phyloP scores from a whole-genome alignment of 2,797 vertebrate genomes.

The Hemitrygon akajei region DNA sequence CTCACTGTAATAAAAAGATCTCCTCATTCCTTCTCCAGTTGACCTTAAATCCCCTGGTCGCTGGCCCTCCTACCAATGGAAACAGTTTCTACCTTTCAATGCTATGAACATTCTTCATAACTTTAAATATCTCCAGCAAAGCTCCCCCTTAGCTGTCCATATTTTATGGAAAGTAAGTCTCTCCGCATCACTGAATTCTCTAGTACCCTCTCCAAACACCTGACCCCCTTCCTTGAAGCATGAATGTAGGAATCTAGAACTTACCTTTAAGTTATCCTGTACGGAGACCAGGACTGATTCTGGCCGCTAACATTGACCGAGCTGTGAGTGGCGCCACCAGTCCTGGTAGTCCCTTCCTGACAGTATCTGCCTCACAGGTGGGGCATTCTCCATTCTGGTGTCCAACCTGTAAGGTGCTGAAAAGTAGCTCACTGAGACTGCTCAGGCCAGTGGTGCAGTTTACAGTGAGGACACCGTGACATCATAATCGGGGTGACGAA shows the following conservation, averaged over 20 bases:
- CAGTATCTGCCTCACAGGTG: neutral
- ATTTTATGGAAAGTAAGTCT: no score
- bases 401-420: neutral
- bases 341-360: neutral
- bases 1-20: no score
- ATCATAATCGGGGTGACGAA: constrained; percentile 18
- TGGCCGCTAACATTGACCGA: neutral
- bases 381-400: neutral
- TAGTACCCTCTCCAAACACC: neutral
- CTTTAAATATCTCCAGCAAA: no score
- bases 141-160: no score
- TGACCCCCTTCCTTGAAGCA: neutral
- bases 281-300: neutral
- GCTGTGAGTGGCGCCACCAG: neutral
- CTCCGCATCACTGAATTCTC: no score
- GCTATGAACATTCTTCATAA: no score
- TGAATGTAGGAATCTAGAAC: neutral
- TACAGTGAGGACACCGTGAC: constrained; percentile 6
- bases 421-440: no score
- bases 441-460: no score
- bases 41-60: no score
- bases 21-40: no score
- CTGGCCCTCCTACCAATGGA: no score
- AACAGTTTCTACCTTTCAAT: no score
- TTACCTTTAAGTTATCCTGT: neutral